Evolutionary conservation across 2,797 vertebrate species (phyloP), one percentile per base, ranked within the genome.

Genomic region (Nannoperca australis): DNA sequence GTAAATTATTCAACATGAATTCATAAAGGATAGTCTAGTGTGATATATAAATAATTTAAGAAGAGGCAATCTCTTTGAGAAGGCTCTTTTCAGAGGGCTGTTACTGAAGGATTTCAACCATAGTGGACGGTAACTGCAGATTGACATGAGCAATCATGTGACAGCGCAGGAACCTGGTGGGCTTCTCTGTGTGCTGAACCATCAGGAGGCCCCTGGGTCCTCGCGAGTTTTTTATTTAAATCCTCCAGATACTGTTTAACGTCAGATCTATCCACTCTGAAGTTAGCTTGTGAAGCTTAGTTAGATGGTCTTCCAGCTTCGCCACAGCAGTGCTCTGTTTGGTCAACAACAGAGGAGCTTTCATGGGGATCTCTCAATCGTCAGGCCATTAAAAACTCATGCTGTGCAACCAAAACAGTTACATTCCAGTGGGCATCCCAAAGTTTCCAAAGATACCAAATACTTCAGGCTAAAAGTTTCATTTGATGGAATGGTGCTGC

Each of bases 1-100:
- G 79, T 88, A 78, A 88, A 90, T 90, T 76, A 9, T 96, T 85
- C 64, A 86, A 50, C 3, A 2, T 42, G 4, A 55, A 81, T 75
- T 75, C 62, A 82, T 71, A 60, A 86, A 78, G 70, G 59, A 69
- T 49, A 53, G 71, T 76, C 89, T 83, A 70, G 66, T 72, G 42
- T 69, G 73, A 82, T 78, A 72, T 87, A 88, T 88, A 73, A 69
- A 73, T 87, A 36, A 87, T 78, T 78, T 49, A 81, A 64, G n/a
- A 20, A 38, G 47, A 47, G 53, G 30, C 42, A 32, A 27, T 56
- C 24, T 61, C 68, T 84, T 63, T 60, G 70, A 74, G 66, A 59
- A 67, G n/a, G 12, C 18, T 38, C 42, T 66, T 85, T 69, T 70
- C 51, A 75, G 38, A 47, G 14, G 12, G 47, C 5, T 34, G 36